Base-by-base conservation (phyloP, 1,140 invertebrate species). In the Lucilia sericata region DNA sequence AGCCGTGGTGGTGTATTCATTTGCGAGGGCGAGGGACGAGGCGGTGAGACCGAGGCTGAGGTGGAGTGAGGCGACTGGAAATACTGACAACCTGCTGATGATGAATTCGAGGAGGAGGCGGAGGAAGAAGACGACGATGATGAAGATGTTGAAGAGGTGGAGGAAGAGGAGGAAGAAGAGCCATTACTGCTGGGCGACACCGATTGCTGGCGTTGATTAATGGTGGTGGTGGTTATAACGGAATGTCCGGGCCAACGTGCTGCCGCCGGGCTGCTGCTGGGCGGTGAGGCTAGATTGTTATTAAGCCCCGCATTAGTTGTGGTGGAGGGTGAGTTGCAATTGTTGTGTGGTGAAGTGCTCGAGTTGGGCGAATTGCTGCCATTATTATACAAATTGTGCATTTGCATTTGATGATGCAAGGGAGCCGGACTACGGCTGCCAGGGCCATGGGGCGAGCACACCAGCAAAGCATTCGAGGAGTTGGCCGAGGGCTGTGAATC, bases 21-120 rank as follows among this genome's bases (percentile, higher is more conserved):
- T 85, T 88, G 0, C 88, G 90, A 81, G 88, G 91, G 74, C 81
- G 92, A 86, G 2, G 93, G 92, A 12, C 92, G 93, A 2, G 92
- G 91, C 3, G 93, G 92, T 21, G 92, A 92, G 19, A 88, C 86
- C 13, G 93, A 93, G 7, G 93, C 91, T 17, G 92, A 92, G 25
- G 92, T 92, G 7, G 92, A 92, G 85, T 92, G 92, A 85, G 86
- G 91, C 78, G 91, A 91, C 81, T 92, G 90, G 85, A 92, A 89
- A 88, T 92, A 92, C 87, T 92, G 88, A 87, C 86, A 92, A 87
- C 82, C 88, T 88, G 85, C 82, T 88, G 86, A 85, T 87, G 78
- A 70, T 60, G 83, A 86, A 84, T 88, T 87, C 75, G 89, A 88
- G 82, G 86, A 85, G 55, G 83, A 85, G 81, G 86, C 86, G 78